A percentile compares a stretch with the other conserved stretches of the same genome.
These are phyloP conservation scores for Limosa lapponica DNA, from an alignment of 2,797 vertebrate genomes.

Conservation along the genomic window DNA sequence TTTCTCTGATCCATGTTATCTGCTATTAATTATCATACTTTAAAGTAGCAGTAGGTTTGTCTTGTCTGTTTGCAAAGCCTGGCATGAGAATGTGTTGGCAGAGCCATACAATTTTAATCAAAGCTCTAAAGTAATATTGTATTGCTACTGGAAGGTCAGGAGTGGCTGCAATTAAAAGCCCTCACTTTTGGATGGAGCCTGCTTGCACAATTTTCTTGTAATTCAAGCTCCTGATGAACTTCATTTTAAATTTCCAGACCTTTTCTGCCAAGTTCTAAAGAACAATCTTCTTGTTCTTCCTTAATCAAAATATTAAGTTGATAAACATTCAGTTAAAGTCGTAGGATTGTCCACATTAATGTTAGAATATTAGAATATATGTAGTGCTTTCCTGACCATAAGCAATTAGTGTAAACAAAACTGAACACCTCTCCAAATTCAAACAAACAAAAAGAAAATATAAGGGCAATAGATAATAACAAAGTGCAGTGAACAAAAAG, in stretches of 20 bases:
- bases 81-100: neutral
- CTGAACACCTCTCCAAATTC: neutral
- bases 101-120: neutral
- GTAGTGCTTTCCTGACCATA: neutral
- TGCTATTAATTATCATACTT: neutral
- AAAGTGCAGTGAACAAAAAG: neutral
- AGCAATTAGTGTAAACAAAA: neutral
- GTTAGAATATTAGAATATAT: neutral
- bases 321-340: neutral
- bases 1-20: neutral
- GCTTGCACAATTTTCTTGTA: neutral
- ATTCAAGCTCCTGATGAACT: neutral
- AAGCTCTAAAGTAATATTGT: neutral
- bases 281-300: neutral
- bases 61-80: neutral
- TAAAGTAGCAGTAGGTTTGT: neutral
- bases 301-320: neutral
- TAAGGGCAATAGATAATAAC: neutral
- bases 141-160: neutral
- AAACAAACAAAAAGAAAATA: neutral
- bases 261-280: neutral
- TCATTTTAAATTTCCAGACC: neutral
- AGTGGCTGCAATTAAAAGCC: neutral
- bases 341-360: neutral
- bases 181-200: accelerated